Base-by-base conservation (phyloP, 2,113 vertebrate genomes). In the Montifringilla adamsi region DNA sequence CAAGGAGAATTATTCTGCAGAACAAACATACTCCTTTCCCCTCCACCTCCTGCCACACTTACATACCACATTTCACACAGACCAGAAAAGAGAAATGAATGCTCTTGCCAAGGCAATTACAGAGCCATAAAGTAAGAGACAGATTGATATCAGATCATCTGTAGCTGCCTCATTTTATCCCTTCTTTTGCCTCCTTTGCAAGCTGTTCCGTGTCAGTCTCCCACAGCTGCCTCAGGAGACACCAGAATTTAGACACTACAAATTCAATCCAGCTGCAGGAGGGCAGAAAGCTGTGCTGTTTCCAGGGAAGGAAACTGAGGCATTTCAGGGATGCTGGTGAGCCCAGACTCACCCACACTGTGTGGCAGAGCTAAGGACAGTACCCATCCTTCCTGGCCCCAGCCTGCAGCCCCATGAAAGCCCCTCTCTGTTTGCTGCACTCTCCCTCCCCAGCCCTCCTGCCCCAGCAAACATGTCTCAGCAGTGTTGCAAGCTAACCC, bases 21-120 rank as follows among this genome's bases (percentile, higher is more conserved):
- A 80, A 52, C 37, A 90, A 84, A 68, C 43, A 24, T 44, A 75
- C 49, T 56, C 84, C 47, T 62, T 82, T 78, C 72, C 22, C 7
- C 19, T 85, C 58, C 18, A 27, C 49, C 80, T 91, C 49, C 76
- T 90, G 93, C 62, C 66, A 68, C 69, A 62, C 70, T 88, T 84
- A 85, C 79, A 77, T 69, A 84, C 87, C 75, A 75, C 93, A 92
- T 95, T 96, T 93, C 95, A 95, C 89, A 85, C 62, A 94, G 89
- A 93, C 49, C 80, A 97, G 94, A 94, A 96, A 93, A 95, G 50
- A 94, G 80, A 95, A 94, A 88, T 95, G 96, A 97, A 97, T 95
- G 93, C 84, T 95, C 72, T 89, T 77, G 75, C 85, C 49, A 68
- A 97, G 55, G 79, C 90, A 95, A 94, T 84, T 93, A 89, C 62